Base-by-base conservation (phyloP, 2,888 invertebrate species). In the Argynnis bischoffii region DNA sequence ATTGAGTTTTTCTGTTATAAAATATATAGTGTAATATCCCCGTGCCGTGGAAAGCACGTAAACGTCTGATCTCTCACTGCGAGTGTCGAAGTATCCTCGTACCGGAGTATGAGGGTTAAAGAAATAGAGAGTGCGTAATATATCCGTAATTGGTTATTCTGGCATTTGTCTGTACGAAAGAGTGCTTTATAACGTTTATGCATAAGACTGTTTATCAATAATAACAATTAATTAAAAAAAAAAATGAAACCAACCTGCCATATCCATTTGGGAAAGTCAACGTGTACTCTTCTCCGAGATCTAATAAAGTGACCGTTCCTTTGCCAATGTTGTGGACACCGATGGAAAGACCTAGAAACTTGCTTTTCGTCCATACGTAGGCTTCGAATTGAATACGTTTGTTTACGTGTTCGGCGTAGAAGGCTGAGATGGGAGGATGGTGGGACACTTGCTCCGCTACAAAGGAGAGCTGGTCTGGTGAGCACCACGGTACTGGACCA, bases 391-490 rank as follows among this genome's bases (percentile, higher is more conserved):
- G 99, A 96, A 99, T 98, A 78, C 96, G 94, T 83, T 98, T 98
- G 82, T 96, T 95, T 76, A 95, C 96, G 90, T 99, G 98, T 87
- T 99, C 99, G 21, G 99, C 99, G 93, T 99, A 99, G 93, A 99
- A 99, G 35, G 99, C 99, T 67, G 99, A 99, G 80, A 99, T 98
- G 74, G 99, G 99, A 55, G 99, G 99, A 93, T 99, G 99, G 93
- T 99, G 99, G 11, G 99, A 99, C 14, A 99, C 99, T 93, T 99
- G 99, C 85, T 99, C 99, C 4, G 99, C 98, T 60, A 99, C 95
- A 89, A 99, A 99, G 8, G 97, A 95, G 13, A 99, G 93, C 84
- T 99, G 98, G 90, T 97, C 95, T 56, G 95, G 95, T 11, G 94
- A 94, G 77, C 97, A 98, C 97, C 98, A 98, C 0, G 98, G 98